Percentiles rank a stretch among this genome's conserved stretches.
Evolutionary conservation across 2,888 invertebrate species (phyloP).

Genomic region (Drosophila suboccidentalis): DNA sequence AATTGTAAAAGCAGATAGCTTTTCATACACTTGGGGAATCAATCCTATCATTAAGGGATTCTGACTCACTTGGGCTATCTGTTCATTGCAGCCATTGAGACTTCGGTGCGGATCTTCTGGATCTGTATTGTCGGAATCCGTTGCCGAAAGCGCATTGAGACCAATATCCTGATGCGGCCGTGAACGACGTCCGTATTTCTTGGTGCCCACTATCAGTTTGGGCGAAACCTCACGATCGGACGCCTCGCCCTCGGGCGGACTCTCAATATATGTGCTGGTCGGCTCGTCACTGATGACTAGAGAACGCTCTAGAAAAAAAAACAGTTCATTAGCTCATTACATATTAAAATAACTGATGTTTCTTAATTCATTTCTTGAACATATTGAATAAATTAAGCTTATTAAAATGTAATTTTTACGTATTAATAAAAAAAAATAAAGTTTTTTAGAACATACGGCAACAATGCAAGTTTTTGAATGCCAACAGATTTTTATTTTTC

Average conservation of each 20-base stretch:
- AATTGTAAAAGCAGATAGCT: too few species aligned
- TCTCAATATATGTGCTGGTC: constrained; percentile 64
- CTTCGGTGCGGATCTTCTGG: constrained; percentile 67
- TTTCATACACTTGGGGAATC: too few species aligned
- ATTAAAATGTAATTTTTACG: neutral
- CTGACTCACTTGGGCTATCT: constrained; percentile 47
- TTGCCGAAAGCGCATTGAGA: constrained; percentile 59
- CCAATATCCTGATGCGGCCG: constrained; percentile 86
- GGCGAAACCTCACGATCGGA: constrained; percentile 91
- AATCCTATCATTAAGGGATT: too few species aligned
- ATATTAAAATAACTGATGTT: neutral
- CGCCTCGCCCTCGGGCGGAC: constrained; percentile 85
- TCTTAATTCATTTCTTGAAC: neutral
- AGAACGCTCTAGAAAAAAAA: constrained; percentile 72
- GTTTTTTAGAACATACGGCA: too few species aligned
- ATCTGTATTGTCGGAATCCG: constrained; percentile 84
- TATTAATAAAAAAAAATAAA: too few species aligned
- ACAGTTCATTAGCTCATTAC: neutral
- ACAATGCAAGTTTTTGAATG: too few species aligned
- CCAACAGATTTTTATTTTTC: too few species aligned
- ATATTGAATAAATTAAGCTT: neutral
- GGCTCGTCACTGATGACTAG: constrained; percentile 78
- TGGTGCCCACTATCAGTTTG: constrained; percentile 90
- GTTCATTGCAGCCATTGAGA: constrained; percentile 68
- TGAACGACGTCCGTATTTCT: constrained; percentile 91